Conservation (phyloP, 2,888 invertebrate genomes). For the Tipula vernalis region DNA sequence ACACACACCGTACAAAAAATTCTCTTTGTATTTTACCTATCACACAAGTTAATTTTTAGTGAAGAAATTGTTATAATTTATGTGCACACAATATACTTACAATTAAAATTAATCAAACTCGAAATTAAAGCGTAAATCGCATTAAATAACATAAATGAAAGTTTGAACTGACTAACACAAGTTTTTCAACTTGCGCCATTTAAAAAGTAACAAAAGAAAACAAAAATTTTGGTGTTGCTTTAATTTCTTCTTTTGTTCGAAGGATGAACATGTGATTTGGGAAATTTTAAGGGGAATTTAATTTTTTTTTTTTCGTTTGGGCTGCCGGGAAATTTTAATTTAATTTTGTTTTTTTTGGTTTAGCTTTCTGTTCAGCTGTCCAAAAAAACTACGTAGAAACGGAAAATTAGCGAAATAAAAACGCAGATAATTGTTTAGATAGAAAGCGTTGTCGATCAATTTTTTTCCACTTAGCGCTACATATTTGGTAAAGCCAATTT, state of each 20-base stretch:
- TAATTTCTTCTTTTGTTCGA: neutral
- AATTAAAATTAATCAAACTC: neutral
- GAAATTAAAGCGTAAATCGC: neutral
- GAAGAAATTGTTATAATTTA: neutral
- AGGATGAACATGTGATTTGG: neutral
- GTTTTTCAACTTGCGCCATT: neutral
- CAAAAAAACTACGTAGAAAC: neutral
- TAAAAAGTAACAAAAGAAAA: neutral
- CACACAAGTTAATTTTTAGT: neutral
- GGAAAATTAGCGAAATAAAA: neutral
- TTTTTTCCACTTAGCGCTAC: too few relatives aligned
- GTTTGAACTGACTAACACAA: neutral
- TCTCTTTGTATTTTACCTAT: neutral
- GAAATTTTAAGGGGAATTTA: neutral
- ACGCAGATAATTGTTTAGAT: too few relatives aligned
- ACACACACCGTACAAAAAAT: neutral
- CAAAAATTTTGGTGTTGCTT: neutral
- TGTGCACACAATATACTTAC: neutral
- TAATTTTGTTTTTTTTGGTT: neutral
- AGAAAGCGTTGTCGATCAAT: too few relatives aligned
- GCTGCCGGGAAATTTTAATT: neutral
- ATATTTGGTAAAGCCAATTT: neutral
- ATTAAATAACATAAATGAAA: neutral
- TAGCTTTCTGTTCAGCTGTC: neutral
- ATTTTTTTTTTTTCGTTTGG: neutral